These are phyloP conservation scores for Mesaphorura yosii DNA, from an alignment of 1,140 invertebrate genomes.

Conservation along the genomic window DNA sequence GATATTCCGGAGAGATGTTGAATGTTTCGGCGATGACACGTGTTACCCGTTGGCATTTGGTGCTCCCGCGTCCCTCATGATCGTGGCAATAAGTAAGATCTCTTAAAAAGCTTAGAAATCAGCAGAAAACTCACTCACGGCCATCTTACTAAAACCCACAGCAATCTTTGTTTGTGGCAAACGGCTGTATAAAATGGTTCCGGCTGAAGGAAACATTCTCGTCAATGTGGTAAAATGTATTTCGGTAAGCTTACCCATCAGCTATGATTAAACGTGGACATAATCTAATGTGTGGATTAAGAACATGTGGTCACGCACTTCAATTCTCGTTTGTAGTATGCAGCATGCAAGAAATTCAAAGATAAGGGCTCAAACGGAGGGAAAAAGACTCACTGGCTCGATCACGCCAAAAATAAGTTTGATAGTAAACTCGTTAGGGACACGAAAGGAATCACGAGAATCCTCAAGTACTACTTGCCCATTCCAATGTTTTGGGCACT, in stretches of 20 bases:
- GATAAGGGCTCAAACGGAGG: not conserved
- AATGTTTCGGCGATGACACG: conserved; percentile 64
- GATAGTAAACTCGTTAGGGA: conserved; percentile 41
- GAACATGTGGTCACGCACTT: no score
- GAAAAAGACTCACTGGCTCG: conserved; percentile 45
- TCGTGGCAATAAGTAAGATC: conserved; percentile 57
- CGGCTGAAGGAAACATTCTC: conserved; percentile 58
- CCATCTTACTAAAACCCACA: conserved; percentile 5
- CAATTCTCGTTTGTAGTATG: conserved; percentile 13
- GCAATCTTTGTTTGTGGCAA: conserved; percentile 25
- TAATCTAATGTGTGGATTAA: no score
- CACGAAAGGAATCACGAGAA: conserved; percentile 39
- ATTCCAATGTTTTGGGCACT: conserved; percentile 52
- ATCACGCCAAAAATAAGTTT: conserved; percentile 42
- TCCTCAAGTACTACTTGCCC: conserved; percentile 46
- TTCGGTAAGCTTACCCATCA: conserved; percentile 56
- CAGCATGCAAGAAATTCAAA: conserved; percentile 1
- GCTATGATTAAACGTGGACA: no score
- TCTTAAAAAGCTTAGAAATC: no score
- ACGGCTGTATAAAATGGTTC: conserved; percentile 13
- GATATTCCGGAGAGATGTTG: conserved; percentile 62
- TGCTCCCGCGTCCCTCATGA: conserved; percentile 75
- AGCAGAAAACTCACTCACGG: no score
- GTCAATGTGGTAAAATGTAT: conserved; percentile 63
- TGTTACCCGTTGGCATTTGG: conserved; percentile 89